Evolutionary conservation across 2,888 invertebrate species (phyloP).

Genomic region (Colostygia pectinataria): DNA sequence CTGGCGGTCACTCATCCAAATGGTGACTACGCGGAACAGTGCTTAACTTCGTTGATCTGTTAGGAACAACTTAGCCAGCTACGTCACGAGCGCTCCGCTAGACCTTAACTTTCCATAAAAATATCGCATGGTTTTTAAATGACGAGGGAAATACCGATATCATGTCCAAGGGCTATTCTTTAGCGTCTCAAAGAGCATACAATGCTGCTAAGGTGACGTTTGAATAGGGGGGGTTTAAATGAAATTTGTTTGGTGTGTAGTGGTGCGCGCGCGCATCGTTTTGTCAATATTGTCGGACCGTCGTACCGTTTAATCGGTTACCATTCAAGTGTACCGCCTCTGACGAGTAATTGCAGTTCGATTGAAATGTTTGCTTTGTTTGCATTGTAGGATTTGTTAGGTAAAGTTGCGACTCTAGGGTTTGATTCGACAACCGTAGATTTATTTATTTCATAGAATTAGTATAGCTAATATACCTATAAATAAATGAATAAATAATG

Average conservation of each 20-base stretch:
- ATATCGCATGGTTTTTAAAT: slow-evolving; percentile 27
- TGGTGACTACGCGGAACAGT: too few relatives aligned
- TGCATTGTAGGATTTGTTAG: slow-evolving; percentile 24
- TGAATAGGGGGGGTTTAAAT: slow-evolving; percentile 64
- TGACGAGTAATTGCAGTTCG: slow-evolving; percentile 74
- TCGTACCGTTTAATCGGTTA: slow-evolving; percentile 74
- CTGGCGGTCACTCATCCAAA: too few relatives aligned
- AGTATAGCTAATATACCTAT: too few relatives aligned
- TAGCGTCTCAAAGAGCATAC: slow-evolving; percentile 53
- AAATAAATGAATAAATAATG: too few relatives aligned
- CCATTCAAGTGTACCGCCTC: slow-evolving; percentile 79
- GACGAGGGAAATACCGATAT: slow-evolving; percentile 48
- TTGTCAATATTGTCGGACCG: slow-evolving; percentile 76
- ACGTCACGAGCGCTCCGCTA: slow-evolving; percentile 16
- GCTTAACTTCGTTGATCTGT: too few relatives aligned
- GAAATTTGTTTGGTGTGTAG: slow-evolving; percentile 32
- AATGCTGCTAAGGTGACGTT: slow-evolving; percentile 69
- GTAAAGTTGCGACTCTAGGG: slow-evolving; percentile 8
- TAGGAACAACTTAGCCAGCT: too few relatives aligned
- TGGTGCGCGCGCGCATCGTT: slow-evolving; percentile 66
- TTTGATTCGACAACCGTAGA: neutral
- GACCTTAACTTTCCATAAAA: slow-evolving; percentile 24
- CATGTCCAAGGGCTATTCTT: slow-evolving; percentile 43
- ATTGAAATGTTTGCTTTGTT: slow-evolving; percentile 39
- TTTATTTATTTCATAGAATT: too few relatives aligned